phyloP scores from a whole-genome alignment of 2,888 invertebrate genomes.

The Stenchaetothrips biformis region DNA sequence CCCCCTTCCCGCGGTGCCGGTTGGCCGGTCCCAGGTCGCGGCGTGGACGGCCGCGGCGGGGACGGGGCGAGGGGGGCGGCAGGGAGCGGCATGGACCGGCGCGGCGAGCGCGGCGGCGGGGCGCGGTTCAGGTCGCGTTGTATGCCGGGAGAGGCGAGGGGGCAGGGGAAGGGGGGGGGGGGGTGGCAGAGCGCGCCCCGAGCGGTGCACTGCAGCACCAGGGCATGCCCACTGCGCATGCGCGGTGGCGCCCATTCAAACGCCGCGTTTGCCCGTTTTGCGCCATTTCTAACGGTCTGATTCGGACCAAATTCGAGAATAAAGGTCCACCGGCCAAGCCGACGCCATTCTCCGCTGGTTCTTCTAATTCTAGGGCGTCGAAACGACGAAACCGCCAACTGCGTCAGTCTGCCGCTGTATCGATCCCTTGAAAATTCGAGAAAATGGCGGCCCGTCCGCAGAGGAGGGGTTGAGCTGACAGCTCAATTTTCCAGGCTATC shows the following conservation, averaged over 20 bases:
- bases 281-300: not conserved
- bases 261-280: not conserved
- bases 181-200: constrained; percentile 40
- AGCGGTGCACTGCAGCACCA: constrained; percentile 39
- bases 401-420: constrained; percentile 38
- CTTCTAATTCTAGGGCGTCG: constrained; percentile 31
- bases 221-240: constrained; percentile 37
- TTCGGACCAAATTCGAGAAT: too few species aligned
- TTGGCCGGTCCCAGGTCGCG: not conserved
- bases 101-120: not conserved
- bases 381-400: constrained; percentile 34
- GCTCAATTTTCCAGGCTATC: not conserved
- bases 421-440: constrained; percentile 6
- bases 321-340: too few species aligned
- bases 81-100: not conserved
- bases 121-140: not conserved
- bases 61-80: not conserved
- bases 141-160: constrained; percentile 29
- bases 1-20: not conserved
- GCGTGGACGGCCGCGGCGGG: not conserved
- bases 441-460: constrained; percentile 11
- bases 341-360: too few species aligned
- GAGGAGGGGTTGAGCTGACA: not conserved
- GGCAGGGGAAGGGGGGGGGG: constrained; percentile 33
- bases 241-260: constrained; percentile 30